Conservation (phyloP, 2,888 invertebrate genomes). For the Macropis europaea region DNA sequence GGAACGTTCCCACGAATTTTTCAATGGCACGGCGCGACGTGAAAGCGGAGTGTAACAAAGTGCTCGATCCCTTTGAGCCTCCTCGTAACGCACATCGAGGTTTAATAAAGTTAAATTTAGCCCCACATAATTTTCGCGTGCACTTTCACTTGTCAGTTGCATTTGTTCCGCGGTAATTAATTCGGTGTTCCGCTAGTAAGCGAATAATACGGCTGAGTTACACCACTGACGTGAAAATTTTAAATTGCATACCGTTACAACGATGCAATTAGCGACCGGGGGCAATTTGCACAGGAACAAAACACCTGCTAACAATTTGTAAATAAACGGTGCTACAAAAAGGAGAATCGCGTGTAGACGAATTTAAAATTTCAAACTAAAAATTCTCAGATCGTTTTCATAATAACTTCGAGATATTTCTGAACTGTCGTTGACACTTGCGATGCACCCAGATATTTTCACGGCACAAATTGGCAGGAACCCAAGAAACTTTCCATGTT, state of each 20-base stretch:
- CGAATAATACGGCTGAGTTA: not conserved
- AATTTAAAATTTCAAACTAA: no score
- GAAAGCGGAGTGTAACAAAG: slow-evolving; percentile 20
- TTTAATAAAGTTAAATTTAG: slow-evolving; percentile 37
- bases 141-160: slow-evolving; percentile 34
- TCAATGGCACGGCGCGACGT: slow-evolving; percentile 12
- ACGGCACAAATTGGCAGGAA: slow-evolving; percentile 53
- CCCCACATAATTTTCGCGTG: slow-evolving; percentile 1
- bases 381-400: no score
- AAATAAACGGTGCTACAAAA: no score
- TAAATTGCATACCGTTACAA: not conserved
- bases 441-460: slow-evolving; percentile 46
- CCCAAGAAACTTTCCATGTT: slow-evolving; percentile 52
- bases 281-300: not conserved
- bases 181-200: not conserved
- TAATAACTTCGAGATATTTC: not conserved
- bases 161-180: slow-evolving; percentile 33
- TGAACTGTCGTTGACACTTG: not conserved
- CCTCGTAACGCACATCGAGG: slow-evolving; percentile 11
- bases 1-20: slow-evolving; percentile 10
- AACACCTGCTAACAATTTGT: not conserved
- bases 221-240: not conserved
- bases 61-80: not conserved
- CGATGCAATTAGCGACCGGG: not conserved
- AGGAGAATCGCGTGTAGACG: no score